phyloP scores from a whole-genome alignment of 1,140 invertebrate genomes.

The Cotesia vestalis region DNA sequence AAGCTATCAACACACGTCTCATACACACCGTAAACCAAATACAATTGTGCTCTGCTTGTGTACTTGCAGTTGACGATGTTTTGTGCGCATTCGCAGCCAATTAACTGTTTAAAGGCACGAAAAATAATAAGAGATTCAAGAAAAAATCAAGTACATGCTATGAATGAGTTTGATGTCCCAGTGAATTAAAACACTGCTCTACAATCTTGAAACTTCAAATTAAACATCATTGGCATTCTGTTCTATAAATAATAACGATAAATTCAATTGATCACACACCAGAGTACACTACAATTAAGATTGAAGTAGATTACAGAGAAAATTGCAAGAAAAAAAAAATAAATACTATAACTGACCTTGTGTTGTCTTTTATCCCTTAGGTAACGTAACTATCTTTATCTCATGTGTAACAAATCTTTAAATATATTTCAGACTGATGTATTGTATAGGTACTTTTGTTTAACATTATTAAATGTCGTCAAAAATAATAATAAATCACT shows the following conservation, averaged over 20 bases:
- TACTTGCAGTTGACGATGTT: slow-evolving; percentile 2
- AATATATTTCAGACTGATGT: background rate
- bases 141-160: background rate
- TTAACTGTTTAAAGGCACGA: slow-evolving; percentile 17
- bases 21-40: too few species aligned
- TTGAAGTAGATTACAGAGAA: background rate
- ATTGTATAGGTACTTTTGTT: background rate
- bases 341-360: slow-evolving; percentile 23
- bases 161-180: background rate
- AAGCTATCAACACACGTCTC: too few species aligned
- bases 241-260: background rate
- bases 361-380: background rate
- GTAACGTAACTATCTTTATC: slow-evolving; percentile 10
- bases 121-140: background rate
- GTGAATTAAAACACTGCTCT: slow-evolving; percentile 1
- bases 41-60: background rate
- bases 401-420: background rate
- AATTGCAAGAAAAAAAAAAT: slow-evolving; percentile 17
- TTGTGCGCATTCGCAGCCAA: slow-evolving; percentile 16
- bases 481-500: too few species aligned
- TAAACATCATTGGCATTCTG: background rate
- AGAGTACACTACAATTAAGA: background rate
- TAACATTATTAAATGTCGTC: background rate
- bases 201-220: background rate
- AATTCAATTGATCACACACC: too few species aligned